Conservation (phyloP, 2,113 vertebrate genomes). For the Boulengeromyrus knoepffleri region DNA sequence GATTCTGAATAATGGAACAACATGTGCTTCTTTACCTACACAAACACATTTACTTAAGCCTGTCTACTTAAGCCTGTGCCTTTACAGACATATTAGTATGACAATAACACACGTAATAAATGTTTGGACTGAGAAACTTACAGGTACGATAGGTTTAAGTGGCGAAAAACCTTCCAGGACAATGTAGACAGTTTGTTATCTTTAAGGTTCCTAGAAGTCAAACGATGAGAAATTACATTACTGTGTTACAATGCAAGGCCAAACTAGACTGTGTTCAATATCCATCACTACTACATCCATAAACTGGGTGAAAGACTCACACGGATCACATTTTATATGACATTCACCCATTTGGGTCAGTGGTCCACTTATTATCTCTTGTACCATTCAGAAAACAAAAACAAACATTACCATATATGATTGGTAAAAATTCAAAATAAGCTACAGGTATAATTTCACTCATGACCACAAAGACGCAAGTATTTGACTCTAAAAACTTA, state of each 20-base stretch:
- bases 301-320: not conserved
- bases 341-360: not conserved
- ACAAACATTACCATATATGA: not conserved
- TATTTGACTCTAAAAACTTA: slow-evolving; percentile 61
- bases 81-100: not conserved
- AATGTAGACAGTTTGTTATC: slow-evolving; percentile 89
- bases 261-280: not conserved
- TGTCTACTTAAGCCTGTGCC: not conserved
- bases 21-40: not conserved
- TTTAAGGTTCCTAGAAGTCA: slow-evolving; percentile 80
- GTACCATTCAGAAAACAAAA: not conserved
- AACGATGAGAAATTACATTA: slow-evolving; percentile 25
- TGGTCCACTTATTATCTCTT: not conserved
- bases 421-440: not conserved
- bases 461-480: not conserved
- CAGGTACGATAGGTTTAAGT: slow-evolving; percentile 87
- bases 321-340: not conserved
- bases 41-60: not conserved
- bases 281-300: not conserved
- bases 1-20: not conserved
- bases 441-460: not conserved
- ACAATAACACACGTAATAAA: not conserved
- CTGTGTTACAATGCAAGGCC: not conserved
- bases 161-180: slow-evolving; percentile 83
- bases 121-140: slow-evolving; percentile 62